Evolutionary conservation across 2,113 vertebrate species (phyloP).

Genomic region (Seriola quinqueradiata): DNA sequence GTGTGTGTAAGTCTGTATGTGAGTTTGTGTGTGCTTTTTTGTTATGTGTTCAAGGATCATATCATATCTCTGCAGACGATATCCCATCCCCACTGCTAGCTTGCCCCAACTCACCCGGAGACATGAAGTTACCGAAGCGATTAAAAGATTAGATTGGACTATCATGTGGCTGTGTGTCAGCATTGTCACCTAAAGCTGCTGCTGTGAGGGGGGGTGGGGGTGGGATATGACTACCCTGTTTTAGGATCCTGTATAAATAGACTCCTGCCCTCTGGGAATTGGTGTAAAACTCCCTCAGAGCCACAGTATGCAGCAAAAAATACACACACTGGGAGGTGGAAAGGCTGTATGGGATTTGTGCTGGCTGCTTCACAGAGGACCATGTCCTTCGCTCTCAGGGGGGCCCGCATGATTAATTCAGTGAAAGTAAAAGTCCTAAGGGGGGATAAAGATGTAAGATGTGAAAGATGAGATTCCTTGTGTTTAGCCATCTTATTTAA

Average conservation of each 20-base stretch:
- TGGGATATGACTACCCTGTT: constrained; percentile 58
- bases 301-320: constrained; percentile 44
- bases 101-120: constrained; percentile 58
- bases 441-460: constrained; percentile 28
- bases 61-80: constrained; percentile 71
- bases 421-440: constrained; percentile 26
- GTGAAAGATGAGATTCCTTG: constrained; percentile 20
- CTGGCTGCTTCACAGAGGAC: constrained; percentile 48
- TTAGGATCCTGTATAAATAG: constrained; percentile 75
- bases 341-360: constrained; percentile 55
- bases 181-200: constrained; percentile 68
- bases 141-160: constrained; percentile 82
- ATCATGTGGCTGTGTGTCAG: constrained; percentile 68
- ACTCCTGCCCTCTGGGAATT: constrained; percentile 64
- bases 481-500: neutral
- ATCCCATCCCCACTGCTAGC: constrained; percentile 41
- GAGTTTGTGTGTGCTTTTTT: constrained; percentile 51
- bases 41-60: constrained; percentile 63
- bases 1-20: constrained; percentile 52
- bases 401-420: constrained; percentile 59
- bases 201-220: neutral
- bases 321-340: constrained; percentile 59
- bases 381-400: constrained; percentile 34
- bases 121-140: constrained; percentile 73
- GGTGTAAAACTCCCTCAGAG: constrained; percentile 62